These are phyloP conservation scores for Takifugu bimaculatus DNA, from an alignment of 2,113 vertebrate species.

Conservation along the genomic window DNA sequence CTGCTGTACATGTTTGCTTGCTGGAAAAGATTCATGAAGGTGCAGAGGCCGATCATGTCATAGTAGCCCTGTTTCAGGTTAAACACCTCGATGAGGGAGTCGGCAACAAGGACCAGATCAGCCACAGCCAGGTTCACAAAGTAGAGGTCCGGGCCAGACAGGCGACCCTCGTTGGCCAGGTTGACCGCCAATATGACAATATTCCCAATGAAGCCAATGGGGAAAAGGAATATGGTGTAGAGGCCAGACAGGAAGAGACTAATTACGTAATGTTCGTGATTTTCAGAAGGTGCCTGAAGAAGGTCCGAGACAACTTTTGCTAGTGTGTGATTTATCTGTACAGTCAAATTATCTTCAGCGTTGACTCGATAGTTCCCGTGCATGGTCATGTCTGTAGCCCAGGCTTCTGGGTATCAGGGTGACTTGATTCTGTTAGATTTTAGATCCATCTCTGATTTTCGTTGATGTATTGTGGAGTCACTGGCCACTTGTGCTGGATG, in stretches of 20 bases:
- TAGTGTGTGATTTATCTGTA: conserved; percentile 56
- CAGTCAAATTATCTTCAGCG: conserved; percentile 60
- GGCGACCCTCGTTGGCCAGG: conserved; percentile 78
- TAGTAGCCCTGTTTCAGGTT: conserved; percentile 88
- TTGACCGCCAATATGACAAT: conserved; percentile 87
- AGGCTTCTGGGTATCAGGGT: background rate
- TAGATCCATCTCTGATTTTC: background rate
- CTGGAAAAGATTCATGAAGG: conserved; percentile 91
- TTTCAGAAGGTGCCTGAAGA: conserved; percentile 49
- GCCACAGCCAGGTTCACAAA: conserved; percentile 88
- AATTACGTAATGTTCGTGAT: conserved; percentile 72
- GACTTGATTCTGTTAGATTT: conserved; percentile 3
- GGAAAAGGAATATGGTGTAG: conserved; percentile 85
- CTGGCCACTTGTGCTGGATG: background rate
- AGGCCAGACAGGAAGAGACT: conserved; percentile 83
- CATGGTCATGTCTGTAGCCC: conserved; percentile 63
- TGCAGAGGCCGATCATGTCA: conserved; percentile 82
- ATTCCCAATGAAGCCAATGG: conserved; percentile 88
- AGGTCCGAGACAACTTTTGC: background rate
- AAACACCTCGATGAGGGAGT: conserved; percentile 91
- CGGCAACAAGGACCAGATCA: conserved; percentile 83
- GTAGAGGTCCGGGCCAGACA: conserved; percentile 86
- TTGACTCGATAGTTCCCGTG: background rate
- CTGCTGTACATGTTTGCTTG: conserved; percentile 96
- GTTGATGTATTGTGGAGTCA: background rate